A percentile compares a stretch with the other conserved stretches of the same genome.
phyloP scores from a whole-genome alignment of 1,140 invertebrate genomes.

The Achatina immaculata region DNA sequence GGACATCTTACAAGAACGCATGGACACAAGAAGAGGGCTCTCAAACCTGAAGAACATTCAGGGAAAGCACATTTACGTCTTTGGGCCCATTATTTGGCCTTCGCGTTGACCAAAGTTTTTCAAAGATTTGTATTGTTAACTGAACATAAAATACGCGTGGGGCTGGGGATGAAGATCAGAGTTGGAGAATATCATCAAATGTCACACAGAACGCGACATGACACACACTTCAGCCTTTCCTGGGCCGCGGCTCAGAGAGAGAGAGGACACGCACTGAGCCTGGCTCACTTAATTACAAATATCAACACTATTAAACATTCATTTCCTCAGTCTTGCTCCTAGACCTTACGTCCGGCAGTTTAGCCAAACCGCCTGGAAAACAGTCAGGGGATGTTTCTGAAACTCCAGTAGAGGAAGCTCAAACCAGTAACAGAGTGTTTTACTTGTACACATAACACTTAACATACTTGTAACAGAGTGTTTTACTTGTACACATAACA shows the following conservation, averaged over 20 bases:
- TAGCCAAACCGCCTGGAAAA: too few relatives aligned
- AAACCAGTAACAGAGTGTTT: too few relatives aligned
- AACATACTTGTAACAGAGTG: too few relatives aligned
- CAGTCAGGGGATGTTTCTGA: too few relatives aligned
- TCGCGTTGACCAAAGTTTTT: conserved; percentile 3
- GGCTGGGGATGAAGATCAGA: background rate
- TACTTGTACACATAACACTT: too few relatives aligned
- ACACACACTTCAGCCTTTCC: background rate
- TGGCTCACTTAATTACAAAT: background rate
- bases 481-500: too few relatives aligned
- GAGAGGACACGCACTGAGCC: background rate
- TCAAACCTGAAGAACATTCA: background rate
- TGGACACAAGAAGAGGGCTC: background rate
- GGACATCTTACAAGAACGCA: background rate
- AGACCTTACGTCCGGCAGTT: background rate
- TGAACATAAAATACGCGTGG: background rate
- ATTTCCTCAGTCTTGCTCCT: background rate
- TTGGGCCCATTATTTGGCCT: background rate
- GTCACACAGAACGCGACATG: background rate
- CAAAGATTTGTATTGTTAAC: background rate
- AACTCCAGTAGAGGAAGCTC: too few relatives aligned
- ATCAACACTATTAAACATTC: background rate
- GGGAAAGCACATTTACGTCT: background rate
- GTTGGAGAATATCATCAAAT: background rate
- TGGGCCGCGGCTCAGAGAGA: background rate